Evolutionary conservation across 1,140 invertebrate species (phyloP).

Genomic region (Pararge aegeria): DNA sequence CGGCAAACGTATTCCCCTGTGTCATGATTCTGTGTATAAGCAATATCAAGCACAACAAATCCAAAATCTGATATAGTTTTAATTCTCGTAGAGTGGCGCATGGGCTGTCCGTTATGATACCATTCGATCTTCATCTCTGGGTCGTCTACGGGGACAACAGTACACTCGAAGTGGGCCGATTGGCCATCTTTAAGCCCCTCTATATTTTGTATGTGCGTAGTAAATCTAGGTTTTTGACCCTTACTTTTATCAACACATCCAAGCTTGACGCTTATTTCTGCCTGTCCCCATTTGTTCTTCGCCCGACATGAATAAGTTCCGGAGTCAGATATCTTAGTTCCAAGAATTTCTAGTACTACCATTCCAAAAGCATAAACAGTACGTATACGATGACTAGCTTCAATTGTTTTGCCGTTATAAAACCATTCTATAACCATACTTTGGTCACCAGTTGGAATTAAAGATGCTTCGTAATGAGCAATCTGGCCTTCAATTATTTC

Average conservation of each 20-base stretch:
- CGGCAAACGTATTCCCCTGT: constrained; percentile 95
- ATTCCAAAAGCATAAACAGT: constrained; percentile 97
- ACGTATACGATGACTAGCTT: constrained; percentile 93
- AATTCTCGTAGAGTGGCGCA: constrained; percentile 93
- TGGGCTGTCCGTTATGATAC: constrained; percentile 94
- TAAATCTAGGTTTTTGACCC: constrained; percentile 92
- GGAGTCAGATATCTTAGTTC: constrained; percentile 93
- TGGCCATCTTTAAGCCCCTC: constrained; percentile 94
- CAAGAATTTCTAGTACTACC: constrained; percentile 96
- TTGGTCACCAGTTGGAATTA: constrained; percentile 96
- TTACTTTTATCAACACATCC: constrained; percentile 92
- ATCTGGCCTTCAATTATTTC: constrained; percentile 94
- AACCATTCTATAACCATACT: constrained; percentile 99
- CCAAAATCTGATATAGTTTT: constrained; percentile 98
- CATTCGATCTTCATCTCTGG: constrained; percentile 97
- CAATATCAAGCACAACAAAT: constrained; percentile 96
- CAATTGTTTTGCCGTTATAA: constrained; percentile 93
- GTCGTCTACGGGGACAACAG: constrained; percentile 94
- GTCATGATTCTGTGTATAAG: constrained; percentile 96
- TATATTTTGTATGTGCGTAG: constrained; percentile 90
- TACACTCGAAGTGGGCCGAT: constrained; percentile 96
- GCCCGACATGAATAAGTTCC: constrained; percentile 93
- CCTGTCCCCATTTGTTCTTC: constrained; percentile 92
- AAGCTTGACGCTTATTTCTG: constrained; percentile 91
- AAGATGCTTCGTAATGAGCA: constrained; percentile 95